Conservation (phyloP, 1,140 invertebrate species). For the Drosophila chauvacae region DNA sequence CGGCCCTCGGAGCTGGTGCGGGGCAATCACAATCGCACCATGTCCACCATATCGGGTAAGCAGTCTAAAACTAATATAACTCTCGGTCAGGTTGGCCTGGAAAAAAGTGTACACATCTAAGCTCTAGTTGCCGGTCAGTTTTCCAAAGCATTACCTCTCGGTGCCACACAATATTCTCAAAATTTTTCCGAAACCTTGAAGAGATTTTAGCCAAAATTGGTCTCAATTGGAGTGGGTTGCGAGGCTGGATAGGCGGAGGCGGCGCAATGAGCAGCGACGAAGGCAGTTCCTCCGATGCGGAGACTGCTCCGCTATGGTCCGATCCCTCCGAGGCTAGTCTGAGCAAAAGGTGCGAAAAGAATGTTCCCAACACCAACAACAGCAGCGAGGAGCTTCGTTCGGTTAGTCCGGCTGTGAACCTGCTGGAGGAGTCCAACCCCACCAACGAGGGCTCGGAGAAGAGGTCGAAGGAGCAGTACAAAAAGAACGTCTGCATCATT, state of each 20-base stretch:
- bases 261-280: background rate
- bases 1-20: constrained; percentile 87
- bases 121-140: background rate
- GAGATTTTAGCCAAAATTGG: constrained; percentile 4
- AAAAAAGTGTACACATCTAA: too few relatives aligned
- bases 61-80: too few relatives aligned
- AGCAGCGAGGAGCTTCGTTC: background rate
- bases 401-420: too few relatives aligned
- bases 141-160: background rate
- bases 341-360: background rate
- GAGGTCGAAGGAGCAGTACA: background rate
- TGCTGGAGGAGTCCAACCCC: background rate
- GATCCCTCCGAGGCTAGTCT: background rate
- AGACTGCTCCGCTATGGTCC: background rate
- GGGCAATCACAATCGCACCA: constrained; percentile 84
- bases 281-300: background rate
- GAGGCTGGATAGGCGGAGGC: background rate
- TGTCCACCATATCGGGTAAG: constrained; percentile 84
- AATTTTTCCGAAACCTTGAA: constrained; percentile 9
- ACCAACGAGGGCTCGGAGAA: background rate
- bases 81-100: too few relatives aligned
- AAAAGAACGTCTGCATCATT: constrained; percentile 51
- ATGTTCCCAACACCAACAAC: background rate
- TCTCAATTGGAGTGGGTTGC: constrained; percentile 1
- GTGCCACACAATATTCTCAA: background rate